Evolutionary conservation across 1,140 invertebrate species (phyloP).

Genomic region (Holotrichia oblita): DNA sequence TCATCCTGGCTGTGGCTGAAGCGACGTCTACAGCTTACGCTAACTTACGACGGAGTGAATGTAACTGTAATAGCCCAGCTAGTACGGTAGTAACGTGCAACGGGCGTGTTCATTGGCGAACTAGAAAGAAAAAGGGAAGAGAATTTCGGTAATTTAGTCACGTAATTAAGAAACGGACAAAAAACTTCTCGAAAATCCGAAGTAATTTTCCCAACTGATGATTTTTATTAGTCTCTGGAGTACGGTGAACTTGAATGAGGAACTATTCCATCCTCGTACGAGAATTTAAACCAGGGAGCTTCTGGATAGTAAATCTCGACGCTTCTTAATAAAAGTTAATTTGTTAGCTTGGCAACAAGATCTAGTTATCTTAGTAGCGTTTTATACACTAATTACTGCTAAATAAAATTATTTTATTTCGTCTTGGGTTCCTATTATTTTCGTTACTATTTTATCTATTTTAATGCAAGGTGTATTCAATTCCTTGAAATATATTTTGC

Average conservation of each 20-base stretch:
- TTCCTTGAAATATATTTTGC: too few relatives aligned
- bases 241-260: background rate
- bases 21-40: background rate
- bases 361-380: background rate
- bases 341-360: background rate
- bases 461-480: background rate
- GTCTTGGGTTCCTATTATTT: background rate
- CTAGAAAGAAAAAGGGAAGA: background rate
- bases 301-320: background rate
- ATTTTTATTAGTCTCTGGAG: slow-evolving; percentile 34
- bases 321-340: slow-evolving; percentile 6
- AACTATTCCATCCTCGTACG: background rate
- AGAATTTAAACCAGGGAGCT: background rate
- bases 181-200: background rate
- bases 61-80: slow-evolving; percentile 7
- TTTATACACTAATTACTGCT: background rate
- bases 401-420: background rate
- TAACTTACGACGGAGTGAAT: background rate
- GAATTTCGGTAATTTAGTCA: slow-evolving; percentile 36
- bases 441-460: background rate
- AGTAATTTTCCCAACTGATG: slow-evolving; percentile 20
- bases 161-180: slow-evolving; percentile 34
- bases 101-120: background rate
- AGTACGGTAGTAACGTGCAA: background rate
- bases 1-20: background rate